Conservation (phyloP, 2,113 vertebrate genomes). For the Hucho hucho region DNA sequence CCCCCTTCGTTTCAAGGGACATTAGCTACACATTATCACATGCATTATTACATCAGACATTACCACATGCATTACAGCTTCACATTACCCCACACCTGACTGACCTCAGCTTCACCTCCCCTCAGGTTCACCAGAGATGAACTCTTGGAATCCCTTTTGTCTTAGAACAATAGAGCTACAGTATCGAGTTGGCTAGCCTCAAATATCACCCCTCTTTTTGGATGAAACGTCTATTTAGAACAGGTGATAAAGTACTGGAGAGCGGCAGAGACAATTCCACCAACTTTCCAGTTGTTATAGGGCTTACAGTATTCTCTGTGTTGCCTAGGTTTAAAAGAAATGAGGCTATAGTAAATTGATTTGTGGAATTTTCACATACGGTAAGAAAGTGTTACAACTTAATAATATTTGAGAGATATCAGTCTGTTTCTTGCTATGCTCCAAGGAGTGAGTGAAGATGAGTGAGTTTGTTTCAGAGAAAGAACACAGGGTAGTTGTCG, state of each 20-base stretch:
- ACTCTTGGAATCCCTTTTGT: background rate
- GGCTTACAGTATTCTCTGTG: background rate
- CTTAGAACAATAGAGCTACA: background rate
- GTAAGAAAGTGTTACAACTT: background rate
- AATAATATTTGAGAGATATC: background rate
- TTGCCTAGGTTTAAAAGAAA: no score
- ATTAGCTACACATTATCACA: no score
- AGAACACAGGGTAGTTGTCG: background rate
- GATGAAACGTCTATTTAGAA: background rate
- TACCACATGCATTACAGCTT: background rate
- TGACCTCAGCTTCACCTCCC: background rate
- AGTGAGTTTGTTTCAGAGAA: background rate
- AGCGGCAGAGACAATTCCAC: background rate
- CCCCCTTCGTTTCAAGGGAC: no score
- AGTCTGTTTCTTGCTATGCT: background rate
- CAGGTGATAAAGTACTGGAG: background rate
- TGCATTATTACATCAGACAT: no score
- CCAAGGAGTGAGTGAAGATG: no score
- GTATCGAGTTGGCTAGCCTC: background rate
- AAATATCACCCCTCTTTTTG: background rate
- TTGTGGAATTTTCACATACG: background rate
- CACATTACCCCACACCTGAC: background rate
- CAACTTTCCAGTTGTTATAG: background rate
- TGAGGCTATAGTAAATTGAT: no score
- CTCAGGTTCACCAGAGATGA: background rate